Evolutionary conservation across 2,113 vertebrate genomes (phyloP), one percentile per base, ranked within the genome.

Genomic region (Etheostoma spectabile): DNA sequence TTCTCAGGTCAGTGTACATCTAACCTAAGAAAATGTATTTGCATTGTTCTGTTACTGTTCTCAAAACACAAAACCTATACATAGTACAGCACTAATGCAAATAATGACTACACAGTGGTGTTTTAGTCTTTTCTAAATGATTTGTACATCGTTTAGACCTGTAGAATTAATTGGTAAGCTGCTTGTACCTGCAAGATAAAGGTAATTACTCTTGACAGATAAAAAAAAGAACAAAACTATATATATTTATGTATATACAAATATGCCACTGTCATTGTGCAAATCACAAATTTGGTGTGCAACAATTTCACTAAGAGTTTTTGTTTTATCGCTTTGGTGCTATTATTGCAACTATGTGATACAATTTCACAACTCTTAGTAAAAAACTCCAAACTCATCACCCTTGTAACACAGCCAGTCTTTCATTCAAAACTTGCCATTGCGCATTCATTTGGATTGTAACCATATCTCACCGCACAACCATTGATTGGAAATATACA

Each of bases 1-100:
- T 74, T 61, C 78, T 55, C 0, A 33, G 51, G 52, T 74, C 77
- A 60, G 52, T 30, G 19, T 48, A 60, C 57, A 57, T 64, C n/a
- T 46, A 61, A 79, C 68, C 56, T 59, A 1, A 48, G 63, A 61
- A 61, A 81, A 81, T 87, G 77, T 69, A 77, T 84, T 33, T 59
- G 56, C 45, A 69, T 70, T 74, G 49, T 27, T 69, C 18, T 70
- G 49, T 80, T 27, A 45, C 61, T 55, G 10, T 49, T 24, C 22
- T 68, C 24, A 48, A 49, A 38, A 19, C 16, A 42, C 46, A 61
- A 8, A 38, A 18, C 10, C 22, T 18, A 64, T 27, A 46, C 55
- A 60, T 19, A 1, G 1, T 18, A 24, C 8, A 51, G 4, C 3
- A 15, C 16, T 8, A 5, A 49, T 42, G 33, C 57, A 46, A 15